Conservation (phyloP, 1,140 invertebrate genomes). For the Bradysia coprophila region DNA sequence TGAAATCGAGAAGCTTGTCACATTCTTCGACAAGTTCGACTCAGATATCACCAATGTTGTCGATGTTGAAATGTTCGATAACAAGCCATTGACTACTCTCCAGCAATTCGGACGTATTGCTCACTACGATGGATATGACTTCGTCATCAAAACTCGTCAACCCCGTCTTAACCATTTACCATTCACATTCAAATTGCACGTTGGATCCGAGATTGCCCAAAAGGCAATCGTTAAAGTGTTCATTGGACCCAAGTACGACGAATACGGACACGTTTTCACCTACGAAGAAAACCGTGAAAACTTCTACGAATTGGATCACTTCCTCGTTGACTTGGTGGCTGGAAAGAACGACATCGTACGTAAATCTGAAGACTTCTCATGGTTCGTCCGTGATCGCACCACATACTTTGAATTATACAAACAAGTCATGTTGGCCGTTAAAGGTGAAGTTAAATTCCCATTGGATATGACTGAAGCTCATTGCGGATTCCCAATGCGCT, state of each 20-base stretch:
- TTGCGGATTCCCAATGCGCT: slow-evolving; percentile 36
- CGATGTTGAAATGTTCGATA: slow-evolving; percentile 7
- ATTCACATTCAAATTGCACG: slow-evolving; percentile 32
- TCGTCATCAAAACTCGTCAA: slow-evolving; percentile 7
- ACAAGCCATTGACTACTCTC: slow-evolving; percentile 30
- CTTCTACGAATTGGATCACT: slow-evolving; percentile 35
- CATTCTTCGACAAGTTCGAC: slow-evolving; percentile 12
- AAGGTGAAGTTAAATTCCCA: slow-evolving; percentile 16
- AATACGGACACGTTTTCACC: slow-evolving; percentile 24
- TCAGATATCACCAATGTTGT: slow-evolving; percentile 13
- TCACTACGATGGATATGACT: background rate
- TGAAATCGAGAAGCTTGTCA: slow-evolving; percentile 25
- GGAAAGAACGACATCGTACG: slow-evolving; percentile 36
- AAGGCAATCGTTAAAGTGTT: slow-evolving; percentile 35
- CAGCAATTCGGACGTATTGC: slow-evolving; percentile 17
- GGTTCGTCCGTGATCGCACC: slow-evolving; percentile 24
- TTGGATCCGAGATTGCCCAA: slow-evolving; percentile 31
- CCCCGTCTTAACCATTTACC: slow-evolving; percentile 35
- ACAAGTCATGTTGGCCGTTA: slow-evolving; percentile 22
- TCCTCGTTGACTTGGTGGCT: slow-evolving; percentile 28
- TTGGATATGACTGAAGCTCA: slow-evolving; percentile 20
- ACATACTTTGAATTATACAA: slow-evolving; percentile 19
- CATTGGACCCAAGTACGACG: slow-evolving; percentile 35
- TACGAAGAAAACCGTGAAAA: slow-evolving; percentile 28
- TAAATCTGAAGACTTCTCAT: slow-evolving; percentile 28